These are phyloP conservation scores for Seira sanloemensis DNA, from an alignment of 2,888 invertebrate species.

Conservation along the genomic window DNA sequence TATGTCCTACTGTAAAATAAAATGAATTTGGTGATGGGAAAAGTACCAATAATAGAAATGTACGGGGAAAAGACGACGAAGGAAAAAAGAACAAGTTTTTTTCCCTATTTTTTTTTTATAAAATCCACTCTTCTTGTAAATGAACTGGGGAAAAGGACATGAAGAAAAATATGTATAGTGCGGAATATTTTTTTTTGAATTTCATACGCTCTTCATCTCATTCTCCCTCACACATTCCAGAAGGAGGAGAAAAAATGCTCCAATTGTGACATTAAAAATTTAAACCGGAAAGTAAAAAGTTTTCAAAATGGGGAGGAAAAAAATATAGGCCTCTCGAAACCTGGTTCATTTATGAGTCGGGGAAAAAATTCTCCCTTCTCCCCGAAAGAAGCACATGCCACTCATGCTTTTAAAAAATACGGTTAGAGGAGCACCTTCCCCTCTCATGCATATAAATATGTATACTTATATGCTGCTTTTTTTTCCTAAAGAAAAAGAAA, in stretches of 20 bases:
- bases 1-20: neutral
- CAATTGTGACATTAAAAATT: slow-evolving; percentile 72
- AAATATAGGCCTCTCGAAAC: too few relatives aligned
- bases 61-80: neutral
- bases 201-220: too few relatives aligned
- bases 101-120: neutral
- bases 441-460: too few relatives aligned
- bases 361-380: too few relatives aligned
- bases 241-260: slow-evolving; percentile 58
- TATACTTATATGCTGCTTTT: too few relatives aligned
- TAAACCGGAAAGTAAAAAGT: slow-evolving; percentile 64
- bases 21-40: neutral
- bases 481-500: neutral
- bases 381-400: too few relatives aligned
- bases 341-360: too few relatives aligned
- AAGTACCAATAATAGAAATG: neutral
- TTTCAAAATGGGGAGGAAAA: slow-evolving; percentile 55
- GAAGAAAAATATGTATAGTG: too few relatives aligned
- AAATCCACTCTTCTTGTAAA: neutral
- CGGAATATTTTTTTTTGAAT: slow-evolving; percentile 13
- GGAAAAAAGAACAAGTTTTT: neutral
- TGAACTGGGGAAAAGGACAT: slow-evolving; percentile 8
- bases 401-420: too few relatives aligned
- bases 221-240: too few relatives aligned
- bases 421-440: too few relatives aligned